A percentile compares a stretch with the other conserved stretches of the same genome.
Evolutionary conservation across 64 coral and sea anemone species (phyloP).

Genomic region (Pocillopora damicornis): DNA sequence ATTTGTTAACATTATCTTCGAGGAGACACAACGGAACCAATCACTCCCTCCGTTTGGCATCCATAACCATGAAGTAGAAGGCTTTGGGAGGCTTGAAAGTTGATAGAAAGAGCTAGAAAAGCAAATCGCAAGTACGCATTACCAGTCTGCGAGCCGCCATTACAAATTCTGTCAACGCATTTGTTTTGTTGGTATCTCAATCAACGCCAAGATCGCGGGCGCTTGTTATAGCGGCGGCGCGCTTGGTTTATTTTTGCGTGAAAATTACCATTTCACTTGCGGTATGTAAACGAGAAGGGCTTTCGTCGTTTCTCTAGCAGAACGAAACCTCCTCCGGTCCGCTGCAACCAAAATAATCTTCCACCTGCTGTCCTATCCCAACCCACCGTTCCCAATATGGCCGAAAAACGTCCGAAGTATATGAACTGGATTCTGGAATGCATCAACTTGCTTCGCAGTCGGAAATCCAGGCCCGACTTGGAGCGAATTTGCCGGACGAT

Average conservation of each 20-base stretch:
- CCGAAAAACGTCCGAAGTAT: conserved; percentile 79
- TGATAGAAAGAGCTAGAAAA: neutral
- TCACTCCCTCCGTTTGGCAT: neutral
- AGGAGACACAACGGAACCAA: neutral
- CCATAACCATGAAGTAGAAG: neutral
- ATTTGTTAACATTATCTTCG: neutral
- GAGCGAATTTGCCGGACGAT: conserved; percentile 96
- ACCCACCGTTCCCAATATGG: conserved; percentile 9
- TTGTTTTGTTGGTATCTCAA: neutral
- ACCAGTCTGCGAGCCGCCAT: conserved; percentile 2
- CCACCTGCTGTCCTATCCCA: neutral
- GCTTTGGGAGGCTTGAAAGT: neutral
- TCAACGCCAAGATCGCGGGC: neutral
- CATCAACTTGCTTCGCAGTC: conserved; percentile 91
- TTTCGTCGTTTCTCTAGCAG: neutral
- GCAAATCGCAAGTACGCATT: neutral
- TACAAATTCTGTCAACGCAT: conserved; percentile 24
- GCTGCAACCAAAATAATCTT: conserved; percentile 2
- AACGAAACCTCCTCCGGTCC: conserved; percentile 9
- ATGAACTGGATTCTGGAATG: conserved; percentile 99
- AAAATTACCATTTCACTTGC: conserved; percentile 22
- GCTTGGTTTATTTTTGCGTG: conserved; percentile 17
- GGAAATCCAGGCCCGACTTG: conserved; percentile 93
- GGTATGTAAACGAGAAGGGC: conserved; percentile 28
- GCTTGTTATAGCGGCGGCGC: neutral